Evolutionary conservation across 2,797 vertebrate species (phyloP).

Genomic region (Scyliorhinus canicula): DNA sequence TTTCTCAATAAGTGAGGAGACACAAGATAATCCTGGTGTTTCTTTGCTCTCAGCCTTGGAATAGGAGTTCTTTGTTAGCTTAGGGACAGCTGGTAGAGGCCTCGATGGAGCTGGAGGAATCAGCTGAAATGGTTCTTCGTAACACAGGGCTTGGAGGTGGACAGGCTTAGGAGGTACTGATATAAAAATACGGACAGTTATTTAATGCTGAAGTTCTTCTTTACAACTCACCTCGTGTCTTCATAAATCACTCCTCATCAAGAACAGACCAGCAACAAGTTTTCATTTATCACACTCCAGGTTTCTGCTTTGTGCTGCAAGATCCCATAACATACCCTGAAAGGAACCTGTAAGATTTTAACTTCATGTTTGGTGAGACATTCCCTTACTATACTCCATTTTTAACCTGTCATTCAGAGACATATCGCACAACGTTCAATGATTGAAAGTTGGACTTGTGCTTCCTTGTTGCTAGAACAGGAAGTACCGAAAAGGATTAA

Average conservation of each 20-base stretch:
- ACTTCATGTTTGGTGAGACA: not conserved
- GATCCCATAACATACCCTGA: not conserved
- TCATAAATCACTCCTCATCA: not conserved
- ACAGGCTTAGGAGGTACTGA: constrained; percentile 79
- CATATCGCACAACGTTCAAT: not conserved
- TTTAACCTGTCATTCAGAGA: not conserved
- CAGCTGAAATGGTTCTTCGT: constrained; percentile 64
- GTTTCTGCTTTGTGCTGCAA: not conserved
- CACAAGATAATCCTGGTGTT: constrained; percentile 57
- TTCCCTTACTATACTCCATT: not conserved
- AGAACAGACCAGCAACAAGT: not conserved
- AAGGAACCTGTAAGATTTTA: not conserved
- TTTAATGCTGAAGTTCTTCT: not conserved
- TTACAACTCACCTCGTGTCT: not conserved
- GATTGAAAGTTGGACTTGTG: constrained; percentile 23
- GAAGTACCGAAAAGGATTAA: constrained; percentile 56
- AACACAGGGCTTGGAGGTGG: constrained; percentile 68
- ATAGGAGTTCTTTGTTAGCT: constrained; percentile 50
- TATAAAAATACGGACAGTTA: constrained; percentile 43
- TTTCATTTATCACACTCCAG: not conserved
- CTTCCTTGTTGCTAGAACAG: constrained; percentile 81
- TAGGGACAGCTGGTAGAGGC: constrained; percentile 67
- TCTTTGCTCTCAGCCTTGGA: constrained; percentile 50
- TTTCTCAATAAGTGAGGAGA: constrained; percentile 69
- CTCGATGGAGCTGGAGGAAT: constrained; percentile 69